Percentiles rank a stretch among this genome's conserved stretches.
These are phyloP conservation scores for Norana najaformis DNA, from an alignment of 2,888 invertebrate genomes.

Conservation along the genomic window DNA sequence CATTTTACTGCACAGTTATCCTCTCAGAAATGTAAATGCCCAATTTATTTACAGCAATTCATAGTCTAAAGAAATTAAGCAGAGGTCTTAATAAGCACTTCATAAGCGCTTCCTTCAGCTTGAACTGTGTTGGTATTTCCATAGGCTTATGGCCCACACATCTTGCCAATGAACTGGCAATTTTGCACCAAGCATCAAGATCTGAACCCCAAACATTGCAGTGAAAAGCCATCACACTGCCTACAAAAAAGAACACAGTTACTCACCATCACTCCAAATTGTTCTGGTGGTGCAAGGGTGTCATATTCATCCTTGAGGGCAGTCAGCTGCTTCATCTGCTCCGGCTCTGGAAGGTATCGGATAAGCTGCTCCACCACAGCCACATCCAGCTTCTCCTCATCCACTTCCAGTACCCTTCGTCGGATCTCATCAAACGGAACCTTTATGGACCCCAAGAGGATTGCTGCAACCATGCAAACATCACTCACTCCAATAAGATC, in stretches of 20 bases:
- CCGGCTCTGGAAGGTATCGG: slow-evolving; percentile 82
- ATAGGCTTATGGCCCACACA: not conserved
- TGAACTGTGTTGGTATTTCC: not conserved
- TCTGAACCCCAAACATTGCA: not conserved
- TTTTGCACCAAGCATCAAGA: no score
- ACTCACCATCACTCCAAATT: slow-evolving; percentile 80
- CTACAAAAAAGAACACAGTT: not conserved
- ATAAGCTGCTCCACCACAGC: slow-evolving; percentile 86
- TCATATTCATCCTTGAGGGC: slow-evolving; percentile 78
- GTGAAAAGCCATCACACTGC: not conserved
- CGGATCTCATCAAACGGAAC: slow-evolving; percentile 67
- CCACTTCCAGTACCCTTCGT: slow-evolving; percentile 81
- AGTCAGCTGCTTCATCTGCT: slow-evolving; percentile 82
- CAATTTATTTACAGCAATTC: no score
- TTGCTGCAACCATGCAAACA: slow-evolving; percentile 54
- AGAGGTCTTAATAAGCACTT: not conserved
- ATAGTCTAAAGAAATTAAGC: no score
- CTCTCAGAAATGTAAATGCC: no score
- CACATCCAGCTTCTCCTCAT: slow-evolving; percentile 79
- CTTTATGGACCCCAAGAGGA: slow-evolving; percentile 66
- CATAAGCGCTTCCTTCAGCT: not conserved
- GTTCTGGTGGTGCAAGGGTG: slow-evolving; percentile 82
- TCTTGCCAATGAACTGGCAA: no score
- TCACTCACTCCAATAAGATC: not conserved
- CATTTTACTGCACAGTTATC: no score